Conservation (phyloP, 2,888 invertebrate species). For the Anticlea derivata region DNA sequence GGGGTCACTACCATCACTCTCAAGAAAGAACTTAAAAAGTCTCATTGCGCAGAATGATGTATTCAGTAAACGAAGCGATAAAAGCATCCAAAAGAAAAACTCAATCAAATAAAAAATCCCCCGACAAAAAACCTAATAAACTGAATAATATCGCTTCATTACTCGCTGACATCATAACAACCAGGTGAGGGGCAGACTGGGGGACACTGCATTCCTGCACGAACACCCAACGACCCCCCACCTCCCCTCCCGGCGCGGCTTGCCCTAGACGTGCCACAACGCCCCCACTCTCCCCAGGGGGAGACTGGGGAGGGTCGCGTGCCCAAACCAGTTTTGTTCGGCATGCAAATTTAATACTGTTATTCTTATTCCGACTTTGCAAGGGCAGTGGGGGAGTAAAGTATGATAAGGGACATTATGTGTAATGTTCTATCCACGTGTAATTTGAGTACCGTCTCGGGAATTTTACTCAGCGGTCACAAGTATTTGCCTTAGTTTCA, state of each 20-base stretch:
- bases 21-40: too few species aligned
- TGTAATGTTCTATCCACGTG: constrained; percentile 37
- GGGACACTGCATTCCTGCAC: constrained; percentile 72
- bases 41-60: too few species aligned
- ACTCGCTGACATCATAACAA: constrained; percentile 38
- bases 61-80: not conserved
- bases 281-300: constrained; percentile 38
- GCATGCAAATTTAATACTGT: constrained; percentile 79
- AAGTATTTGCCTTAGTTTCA: not conserved
- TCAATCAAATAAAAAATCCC: constrained; percentile 8
- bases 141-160: constrained; percentile 33
- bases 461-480: constrained; percentile 4
- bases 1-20: too few species aligned
- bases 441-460: constrained; percentile 19
- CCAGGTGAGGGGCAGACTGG: constrained; percentile 51
- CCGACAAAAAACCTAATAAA: constrained; percentile 9
- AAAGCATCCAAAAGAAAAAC: constrained; percentile 6
- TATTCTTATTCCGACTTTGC: constrained; percentile 75
- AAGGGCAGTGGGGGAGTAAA: constrained; percentile 76
- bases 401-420: constrained; percentile 58
- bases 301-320: constrained; percentile 46
- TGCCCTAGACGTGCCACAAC: constrained; percentile 56
- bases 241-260: too few species aligned
- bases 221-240: constrained; percentile 53
- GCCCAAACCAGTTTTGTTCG: constrained; percentile 58